These are phyloP conservation scores for Coccyzus lansbergi DNA, from an alignment of 2,797 vertebrate genomes.

Conservation along the genomic window DNA sequence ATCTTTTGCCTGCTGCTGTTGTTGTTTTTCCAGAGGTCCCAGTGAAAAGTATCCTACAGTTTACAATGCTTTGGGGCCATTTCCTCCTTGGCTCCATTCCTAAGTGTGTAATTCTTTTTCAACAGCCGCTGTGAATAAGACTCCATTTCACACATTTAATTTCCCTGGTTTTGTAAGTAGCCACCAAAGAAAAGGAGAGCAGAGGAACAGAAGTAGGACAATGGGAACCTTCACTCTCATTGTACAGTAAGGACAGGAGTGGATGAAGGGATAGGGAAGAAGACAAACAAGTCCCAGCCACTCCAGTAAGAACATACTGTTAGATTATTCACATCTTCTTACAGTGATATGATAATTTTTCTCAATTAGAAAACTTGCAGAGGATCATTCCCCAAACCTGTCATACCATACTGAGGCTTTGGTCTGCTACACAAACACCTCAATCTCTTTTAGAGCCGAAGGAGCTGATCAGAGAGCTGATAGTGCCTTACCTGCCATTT, in stretches of 20 bases:
- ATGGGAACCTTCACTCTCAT: accelerated
- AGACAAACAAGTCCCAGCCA: not conserved
- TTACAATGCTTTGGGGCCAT: not conserved
- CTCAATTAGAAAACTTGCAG: not conserved
- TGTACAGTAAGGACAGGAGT: not conserved
- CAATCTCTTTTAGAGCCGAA: not conserved
- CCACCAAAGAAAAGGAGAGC: not conserved
- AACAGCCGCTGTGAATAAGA: not conserved
- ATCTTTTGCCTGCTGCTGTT: not conserved
- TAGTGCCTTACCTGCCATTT: not conserved
- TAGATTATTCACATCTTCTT: not conserved
- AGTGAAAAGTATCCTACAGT: not conserved
- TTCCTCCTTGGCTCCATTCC: not conserved
- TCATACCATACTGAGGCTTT: not conserved
- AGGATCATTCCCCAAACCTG: not conserved
- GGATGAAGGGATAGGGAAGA: not conserved
- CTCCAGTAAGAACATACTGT: not conserved
- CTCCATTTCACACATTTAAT: not conserved
- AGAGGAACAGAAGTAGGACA: not conserved
- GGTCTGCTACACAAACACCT: not conserved
- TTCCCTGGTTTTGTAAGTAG: not conserved
- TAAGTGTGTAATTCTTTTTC: not conserved
- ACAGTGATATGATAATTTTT: accelerated
- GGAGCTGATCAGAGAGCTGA: not conserved
- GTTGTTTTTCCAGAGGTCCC: not conserved